Evolutionary conservation across 2,888 invertebrate genomes (phyloP), one percentile per base, ranked within the genome.

Genomic region (Syritta pipiens): DNA sequence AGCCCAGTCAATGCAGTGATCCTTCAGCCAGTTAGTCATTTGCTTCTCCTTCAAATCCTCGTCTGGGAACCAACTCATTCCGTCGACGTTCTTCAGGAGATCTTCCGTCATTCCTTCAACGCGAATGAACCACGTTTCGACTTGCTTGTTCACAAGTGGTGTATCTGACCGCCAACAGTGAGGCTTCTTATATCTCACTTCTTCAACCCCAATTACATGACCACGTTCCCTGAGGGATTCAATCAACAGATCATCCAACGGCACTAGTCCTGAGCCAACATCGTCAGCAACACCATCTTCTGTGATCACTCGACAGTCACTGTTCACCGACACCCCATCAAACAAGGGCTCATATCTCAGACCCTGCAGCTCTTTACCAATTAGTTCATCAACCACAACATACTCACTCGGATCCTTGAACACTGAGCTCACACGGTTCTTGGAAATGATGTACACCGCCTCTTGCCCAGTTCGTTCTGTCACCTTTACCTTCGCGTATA

Each of bases 121-220:
- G 81, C 96, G 90, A 17, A 99, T 92, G 88, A 98, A 99, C 98
- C 98, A 98, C 1, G 97, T 98, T 0, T 97, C 97, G 1, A 98
- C 96, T n/a, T 97, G 97, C 87, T 95, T 95, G 89, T 98, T 98
- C 82, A 98, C 95, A 9, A 99, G 91, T 0, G 98, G 98, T 0
- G 98, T 98, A 84, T 98, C 97, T 0, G 98, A 97, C 68, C 98
- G 91, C 97, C 98, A 98, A 87, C 98, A 99, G 89, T 95, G 98
- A 4, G 98, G 98, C 88, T 99, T 99, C 88, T 94, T 97, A 87
- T 98, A 98, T 86, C 95, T 96, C 1, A 92, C 90, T 82, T 94
- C 93, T 1, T 94, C 91, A 67, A 91, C 91, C 83, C 93, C 92
- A 7, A 98, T 90, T 10, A 98, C 89, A 81, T 94, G 91, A 30